Conservation (phyloP, 2,113 vertebrate species). For the Pelecanus crispus region DNA sequence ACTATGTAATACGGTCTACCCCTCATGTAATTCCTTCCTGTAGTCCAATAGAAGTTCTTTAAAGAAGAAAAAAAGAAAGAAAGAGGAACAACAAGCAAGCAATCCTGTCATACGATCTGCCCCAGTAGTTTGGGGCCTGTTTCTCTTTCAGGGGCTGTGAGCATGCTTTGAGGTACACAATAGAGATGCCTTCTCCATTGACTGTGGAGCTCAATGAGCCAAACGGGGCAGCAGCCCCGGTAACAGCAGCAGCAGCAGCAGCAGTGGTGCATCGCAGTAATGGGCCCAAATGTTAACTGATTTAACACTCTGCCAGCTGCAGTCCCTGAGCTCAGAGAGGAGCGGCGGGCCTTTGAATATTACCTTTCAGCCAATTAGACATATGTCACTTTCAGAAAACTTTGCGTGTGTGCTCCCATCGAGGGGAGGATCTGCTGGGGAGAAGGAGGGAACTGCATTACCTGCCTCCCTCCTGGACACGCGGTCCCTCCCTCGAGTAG, state of each 20-base stretch:
- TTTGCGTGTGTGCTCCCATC: neutral
- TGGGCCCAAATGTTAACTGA: conserved; percentile 68
- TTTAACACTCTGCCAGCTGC: conserved; percentile 72
- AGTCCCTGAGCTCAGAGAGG: conserved; percentile 54
- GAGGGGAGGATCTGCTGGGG: neutral
- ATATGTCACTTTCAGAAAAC: conserved; percentile 62
- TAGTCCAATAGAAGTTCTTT: conserved; percentile 45
- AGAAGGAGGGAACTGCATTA: neutral
- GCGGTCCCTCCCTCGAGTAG: fast-evolving
- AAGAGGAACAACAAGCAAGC: conserved; percentile 62
- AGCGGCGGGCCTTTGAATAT: conserved; percentile 56
- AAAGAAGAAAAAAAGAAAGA: conserved; percentile 31
- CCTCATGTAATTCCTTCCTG: conserved; percentile 59
- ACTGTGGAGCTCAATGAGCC: conserved; percentile 65
- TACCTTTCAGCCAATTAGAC: conserved; percentile 72
- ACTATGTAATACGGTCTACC: conserved; percentile 60
- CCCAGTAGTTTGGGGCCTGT: conserved; percentile 64
- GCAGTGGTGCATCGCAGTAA: conserved; percentile 61
- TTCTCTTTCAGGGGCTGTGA: conserved; percentile 63
- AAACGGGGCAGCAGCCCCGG: conserved; percentile 32
- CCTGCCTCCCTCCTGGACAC: neutral
- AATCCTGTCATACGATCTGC: conserved; percentile 69
- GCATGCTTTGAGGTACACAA: conserved; percentile 69
- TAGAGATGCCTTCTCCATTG: conserved; percentile 67
- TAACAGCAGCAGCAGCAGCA: conserved; percentile 56